Conservation (phyloP, 2,113 vertebrate species). For the Clinocottus analis region DNA sequence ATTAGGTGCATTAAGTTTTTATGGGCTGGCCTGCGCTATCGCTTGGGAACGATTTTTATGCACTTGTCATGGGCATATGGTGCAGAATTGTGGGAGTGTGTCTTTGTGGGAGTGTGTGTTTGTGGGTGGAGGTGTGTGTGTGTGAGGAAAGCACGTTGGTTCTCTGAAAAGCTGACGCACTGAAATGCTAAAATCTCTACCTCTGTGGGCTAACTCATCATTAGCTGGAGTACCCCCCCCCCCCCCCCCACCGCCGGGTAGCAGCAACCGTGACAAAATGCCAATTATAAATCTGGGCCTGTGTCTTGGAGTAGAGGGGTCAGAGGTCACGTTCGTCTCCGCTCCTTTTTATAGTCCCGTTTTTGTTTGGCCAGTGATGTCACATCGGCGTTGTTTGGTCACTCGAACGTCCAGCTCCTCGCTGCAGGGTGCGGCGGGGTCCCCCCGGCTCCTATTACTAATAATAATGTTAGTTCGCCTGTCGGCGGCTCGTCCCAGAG, state of each 20-base stretch:
- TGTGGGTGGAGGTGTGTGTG: constrained; percentile 53
- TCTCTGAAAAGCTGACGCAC: constrained; percentile 68
- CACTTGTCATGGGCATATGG: constrained; percentile 83
- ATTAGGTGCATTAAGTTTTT: constrained; percentile 94
- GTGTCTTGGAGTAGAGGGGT: constrained; percentile 41
- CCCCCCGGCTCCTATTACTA: constrained; percentile 68
- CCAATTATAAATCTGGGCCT: constrained; percentile 66
- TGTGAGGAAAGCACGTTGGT: constrained; percentile 54
- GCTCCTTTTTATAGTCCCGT: constrained; percentile 30
- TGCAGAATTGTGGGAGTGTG: constrained; percentile 64
- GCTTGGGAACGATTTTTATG: constrained; percentile 95
- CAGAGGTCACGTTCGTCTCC: constrained; percentile 37
- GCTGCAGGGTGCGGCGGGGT: constrained; percentile 58
- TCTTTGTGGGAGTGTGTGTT: constrained; percentile 42
- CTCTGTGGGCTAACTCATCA: constrained; percentile 58
- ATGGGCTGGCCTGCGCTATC: constrained; percentile 94
- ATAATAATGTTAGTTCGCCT: constrained; percentile 66
- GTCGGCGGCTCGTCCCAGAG: constrained; percentile 58
- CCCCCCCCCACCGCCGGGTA: constrained; percentile 15
- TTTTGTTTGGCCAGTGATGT: constrained; percentile 51
- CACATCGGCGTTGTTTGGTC: constrained; percentile 50
- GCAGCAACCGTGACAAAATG: constrained; percentile 59
- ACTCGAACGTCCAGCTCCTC: constrained; percentile 25
- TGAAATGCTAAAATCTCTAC: constrained; percentile 61
- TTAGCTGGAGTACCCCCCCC: constrained; percentile 47